Base-by-base conservation (phyloP, 2,888 invertebrate genomes). In the Catocala fraxini region DNA sequence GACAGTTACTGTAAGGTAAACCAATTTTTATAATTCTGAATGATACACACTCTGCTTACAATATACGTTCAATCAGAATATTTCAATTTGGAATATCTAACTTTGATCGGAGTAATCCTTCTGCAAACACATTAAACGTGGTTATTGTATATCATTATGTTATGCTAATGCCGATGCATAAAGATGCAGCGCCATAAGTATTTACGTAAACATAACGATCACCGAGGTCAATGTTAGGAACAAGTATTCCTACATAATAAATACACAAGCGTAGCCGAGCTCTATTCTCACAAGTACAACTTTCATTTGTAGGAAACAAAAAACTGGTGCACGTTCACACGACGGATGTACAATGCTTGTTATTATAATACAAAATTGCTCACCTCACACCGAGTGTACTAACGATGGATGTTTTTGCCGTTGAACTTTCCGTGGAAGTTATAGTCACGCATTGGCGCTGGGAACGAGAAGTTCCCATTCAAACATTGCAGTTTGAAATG, bases 271-370 rank as follows among this genome's bases (percentile, higher is more conserved):
- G 42, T 33, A 47, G 85, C 69, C 80, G 63, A 81, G 86, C 85
- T 80, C 82, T 79, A 85, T 92, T 93, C 93, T 89, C 93, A 93
- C 91, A 90, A 87, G 82, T 88, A 87, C 87, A 88, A 93, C 94
- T 93, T 94, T 94, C 94, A 92, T 94, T 93, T 90, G 86, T 86
- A 86, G 75, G 85, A 82, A 87, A 84, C 87, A 92, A 93, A 92
- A 88, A 93, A 91, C 83, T 83, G 69, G 84, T 82, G 83, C 85
- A 73, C 83, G 88, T 91, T 93, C 94, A 89, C 93, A 93, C 93
- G 92, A 83, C 77, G 80, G 73, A 79, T 81, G 71, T 77, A 80
- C 71, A 75, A 77, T 80, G 77, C 78, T 82, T 80, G 82, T 85
- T 86, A 84, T 85, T 86, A 83, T 81, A 74, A 84, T 83, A 82